Evolutionary conservation across 1,140 invertebrate species (phyloP).

Genomic region (Bombus picipes): DNA sequence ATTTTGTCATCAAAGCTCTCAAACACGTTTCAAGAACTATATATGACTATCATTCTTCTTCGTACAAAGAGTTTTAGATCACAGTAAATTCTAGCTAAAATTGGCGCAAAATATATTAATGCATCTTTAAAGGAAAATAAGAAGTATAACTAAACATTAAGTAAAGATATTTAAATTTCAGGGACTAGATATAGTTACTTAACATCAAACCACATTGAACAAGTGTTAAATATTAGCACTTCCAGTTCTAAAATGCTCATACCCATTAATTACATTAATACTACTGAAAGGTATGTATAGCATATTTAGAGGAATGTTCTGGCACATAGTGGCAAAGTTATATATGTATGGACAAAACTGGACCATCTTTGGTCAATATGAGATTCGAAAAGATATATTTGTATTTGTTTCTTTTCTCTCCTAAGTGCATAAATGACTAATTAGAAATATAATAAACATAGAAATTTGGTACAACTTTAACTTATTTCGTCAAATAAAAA

Average conservation of each 20-base stretch:
- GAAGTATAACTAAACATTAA: slow-evolving; percentile 37
- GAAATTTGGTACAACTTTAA: slow-evolving; percentile 27
- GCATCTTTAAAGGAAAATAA: slow-evolving; percentile 21
- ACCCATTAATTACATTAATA: slow-evolving; percentile 46
- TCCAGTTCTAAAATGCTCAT: slow-evolving; percentile 54
- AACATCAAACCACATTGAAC: slow-evolving; percentile 46
- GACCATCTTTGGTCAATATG: slow-evolving; percentile 45
- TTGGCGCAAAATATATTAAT: slow-evolving; percentile 56
- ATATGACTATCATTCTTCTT: slow-evolving; percentile 37
- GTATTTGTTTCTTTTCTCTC: slow-evolving; percentile 41
- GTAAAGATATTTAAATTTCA: slow-evolving; percentile 46
- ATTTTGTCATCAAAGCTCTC: slow-evolving; percentile 46
- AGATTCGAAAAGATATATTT: slow-evolving; percentile 62
- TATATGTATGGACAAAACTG: slow-evolving; percentile 38
- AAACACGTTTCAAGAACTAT: slow-evolving; percentile 37
- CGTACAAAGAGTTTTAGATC: slow-evolving; percentile 58
- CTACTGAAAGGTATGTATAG: slow-evolving; percentile 71
- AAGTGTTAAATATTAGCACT: slow-evolving; percentile 43
- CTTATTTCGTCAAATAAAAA: slow-evolving; percentile 25
- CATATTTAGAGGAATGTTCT: slow-evolving; percentile 73
- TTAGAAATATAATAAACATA: slow-evolving; percentile 49
- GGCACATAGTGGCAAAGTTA: slow-evolving; percentile 76
- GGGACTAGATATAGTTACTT: slow-evolving; percentile 45
- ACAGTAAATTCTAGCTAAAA: slow-evolving; percentile 56
- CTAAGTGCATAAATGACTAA: slow-evolving; percentile 39